Evolutionary conservation across 1,140 invertebrate genomes (phyloP).

Genomic region (Dendrolimus punctatus): DNA sequence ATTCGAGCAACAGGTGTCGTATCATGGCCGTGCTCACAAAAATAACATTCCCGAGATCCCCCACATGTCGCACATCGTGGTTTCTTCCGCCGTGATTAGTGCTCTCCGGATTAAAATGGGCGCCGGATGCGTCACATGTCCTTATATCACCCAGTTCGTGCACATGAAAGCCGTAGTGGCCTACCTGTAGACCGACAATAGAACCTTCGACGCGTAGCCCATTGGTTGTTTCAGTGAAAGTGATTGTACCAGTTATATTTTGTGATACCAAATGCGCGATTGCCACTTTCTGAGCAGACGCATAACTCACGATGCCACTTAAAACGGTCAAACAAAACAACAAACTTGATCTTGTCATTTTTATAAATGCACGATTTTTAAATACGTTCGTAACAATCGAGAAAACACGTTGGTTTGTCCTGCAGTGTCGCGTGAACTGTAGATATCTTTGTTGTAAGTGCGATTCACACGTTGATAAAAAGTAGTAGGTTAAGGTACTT

Average conservation of each 20-base stretch:
- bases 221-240: slow-evolving; percentile 64
- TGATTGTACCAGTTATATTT: slow-evolving; percentile 52
- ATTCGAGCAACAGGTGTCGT: slow-evolving; percentile 74
- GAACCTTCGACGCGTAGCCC: slow-evolving; percentile 75
- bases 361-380: not conserved
- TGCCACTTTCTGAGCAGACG: slow-evolving; percentile 21
- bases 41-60: slow-evolving; percentile 90
- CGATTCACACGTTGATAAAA: too few species aligned
- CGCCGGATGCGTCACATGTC: slow-evolving; percentile 76
- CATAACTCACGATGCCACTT: slow-evolving; percentile 7
- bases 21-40: slow-evolving; percentile 54
- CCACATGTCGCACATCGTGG: slow-evolving; percentile 80
- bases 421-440: not conserved
- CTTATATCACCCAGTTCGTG: slow-evolving; percentile 85
- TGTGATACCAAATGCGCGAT: slow-evolving; percentile 26
- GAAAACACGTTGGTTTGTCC: not conserved
- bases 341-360: slow-evolving; percentile 5
- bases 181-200: slow-evolving; percentile 76
- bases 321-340: slow-evolving; percentile 6
- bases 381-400: not conserved
- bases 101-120: slow-evolving; percentile 81
- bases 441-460: too few species aligned
- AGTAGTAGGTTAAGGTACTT: too few species aligned
- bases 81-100: slow-evolving; percentile 40
- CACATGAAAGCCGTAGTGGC: slow-evolving; percentile 86